Conservation (phyloP, 1,140 invertebrate genomes). For the Brachystomella parvula region DNA sequence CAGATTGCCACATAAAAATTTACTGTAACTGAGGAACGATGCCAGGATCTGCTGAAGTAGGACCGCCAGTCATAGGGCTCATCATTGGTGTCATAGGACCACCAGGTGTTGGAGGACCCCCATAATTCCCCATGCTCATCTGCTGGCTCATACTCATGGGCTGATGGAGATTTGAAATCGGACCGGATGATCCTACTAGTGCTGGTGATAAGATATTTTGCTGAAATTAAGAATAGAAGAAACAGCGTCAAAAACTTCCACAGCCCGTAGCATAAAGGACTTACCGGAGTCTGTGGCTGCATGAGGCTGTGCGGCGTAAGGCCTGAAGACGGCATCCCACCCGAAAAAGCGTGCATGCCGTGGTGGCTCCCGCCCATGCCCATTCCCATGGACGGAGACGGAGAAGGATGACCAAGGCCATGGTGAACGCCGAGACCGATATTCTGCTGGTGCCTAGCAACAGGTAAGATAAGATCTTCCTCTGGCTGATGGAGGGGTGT, state of each 20-base stretch:
- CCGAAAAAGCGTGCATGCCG: constrained; percentile 6
- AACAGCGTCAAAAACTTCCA: neutral
- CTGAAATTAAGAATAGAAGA: constrained; percentile 44
- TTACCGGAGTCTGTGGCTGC: constrained; percentile 80
- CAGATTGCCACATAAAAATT: constrained; percentile 42
- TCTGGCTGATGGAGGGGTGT: constrained; percentile 84
- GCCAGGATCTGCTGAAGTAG: constrained; percentile 84
- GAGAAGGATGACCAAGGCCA: constrained; percentile 16
- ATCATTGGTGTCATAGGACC: constrained; percentile 87
- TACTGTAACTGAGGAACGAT: constrained; percentile 91
- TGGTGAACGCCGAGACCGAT: constrained; percentile 42
- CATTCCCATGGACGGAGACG: neutral
- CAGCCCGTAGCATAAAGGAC: constrained; percentile 14
- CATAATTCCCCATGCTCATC: constrained; percentile 46
- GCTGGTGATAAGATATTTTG: constrained; percentile 79
- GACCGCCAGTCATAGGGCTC: constrained; percentile 40
- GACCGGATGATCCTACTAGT: constrained; percentile 45
- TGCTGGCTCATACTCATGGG: constrained; percentile 46
- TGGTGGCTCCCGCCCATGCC: neutral
- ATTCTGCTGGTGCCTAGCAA: constrained; percentile 59
- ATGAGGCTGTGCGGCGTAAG: constrained; percentile 63
- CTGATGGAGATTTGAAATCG: constrained; percentile 35
- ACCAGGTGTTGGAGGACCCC: constrained; percentile 56
- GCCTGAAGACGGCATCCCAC: constrained; percentile 26
- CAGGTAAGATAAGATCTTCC: constrained; percentile 74